Evolutionary conservation across 2,888 invertebrate genomes (phyloP).

Genomic region (Lamellibrachia satsuma): DNA sequence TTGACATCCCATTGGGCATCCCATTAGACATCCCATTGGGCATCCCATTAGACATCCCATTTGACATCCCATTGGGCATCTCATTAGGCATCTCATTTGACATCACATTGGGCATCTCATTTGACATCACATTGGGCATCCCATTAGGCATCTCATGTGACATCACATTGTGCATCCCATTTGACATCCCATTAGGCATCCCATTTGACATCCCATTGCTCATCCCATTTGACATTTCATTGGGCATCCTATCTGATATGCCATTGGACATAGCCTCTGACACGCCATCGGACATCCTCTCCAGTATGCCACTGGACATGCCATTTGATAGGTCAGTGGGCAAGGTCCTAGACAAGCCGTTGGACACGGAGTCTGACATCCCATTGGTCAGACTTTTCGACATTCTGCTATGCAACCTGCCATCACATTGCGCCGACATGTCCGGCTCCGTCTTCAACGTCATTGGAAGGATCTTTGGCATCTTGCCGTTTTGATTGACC

Average conservation of each 20-base stretch:
- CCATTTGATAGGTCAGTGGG: background rate
- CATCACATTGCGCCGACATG: background rate
- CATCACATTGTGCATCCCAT: background rate
- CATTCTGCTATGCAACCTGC: background rate
- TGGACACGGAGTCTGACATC: background rate
- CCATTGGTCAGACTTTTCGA: background rate
- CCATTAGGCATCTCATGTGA: background rate
- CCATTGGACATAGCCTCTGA: background rate
- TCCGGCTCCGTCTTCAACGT: conserved; percentile 29
- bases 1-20: background rate
- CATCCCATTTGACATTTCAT: background rate
- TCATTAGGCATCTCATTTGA: background rate
- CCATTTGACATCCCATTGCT: background rate
- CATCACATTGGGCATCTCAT: background rate
- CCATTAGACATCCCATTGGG: background rate
- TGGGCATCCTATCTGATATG: background rate
- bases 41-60: background rate
- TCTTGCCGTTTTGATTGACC: conserved; percentile 47
- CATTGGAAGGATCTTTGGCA: conserved; percentile 17
- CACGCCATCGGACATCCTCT: background rate
- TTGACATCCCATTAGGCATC: background rate
- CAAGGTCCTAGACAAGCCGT: background rate
- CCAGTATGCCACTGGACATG: background rate
- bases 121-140: background rate
- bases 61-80: background rate